Percentiles rank a stretch among this genome's conserved stretches.
Conservation (phyloP, 2,888 invertebrate species). For the Serrognathus titanus region DNA sequence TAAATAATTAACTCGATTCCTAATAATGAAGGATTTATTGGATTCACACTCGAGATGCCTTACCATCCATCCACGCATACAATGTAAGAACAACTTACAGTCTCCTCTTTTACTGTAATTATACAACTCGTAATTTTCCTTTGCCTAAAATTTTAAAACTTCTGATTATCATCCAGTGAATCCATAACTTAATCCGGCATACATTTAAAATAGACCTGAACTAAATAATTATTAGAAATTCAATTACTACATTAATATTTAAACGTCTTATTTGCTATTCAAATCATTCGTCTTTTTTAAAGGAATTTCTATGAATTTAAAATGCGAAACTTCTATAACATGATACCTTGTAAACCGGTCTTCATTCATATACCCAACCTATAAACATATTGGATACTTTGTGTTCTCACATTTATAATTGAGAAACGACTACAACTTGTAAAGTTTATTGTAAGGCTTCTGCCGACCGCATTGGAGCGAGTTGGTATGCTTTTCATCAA, state of each 20-base stretch:
- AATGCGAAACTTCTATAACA: neutral
- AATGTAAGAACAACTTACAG: no score
- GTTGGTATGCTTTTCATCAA: conserved; percentile 36
- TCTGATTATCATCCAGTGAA: no score
- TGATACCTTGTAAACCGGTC: conserved; percentile 31
- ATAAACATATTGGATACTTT: conserved; percentile 35
- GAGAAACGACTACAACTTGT: conserved; percentile 44
- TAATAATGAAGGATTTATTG: no score
- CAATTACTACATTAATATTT: neutral
- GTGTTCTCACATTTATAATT: conserved; percentile 46
- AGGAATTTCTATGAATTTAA: neutral
- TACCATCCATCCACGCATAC: no score
- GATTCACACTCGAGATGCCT: no score
- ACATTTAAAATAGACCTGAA: no score
- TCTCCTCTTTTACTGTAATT: no score
- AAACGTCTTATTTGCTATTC: neutral
- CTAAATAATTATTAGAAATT: no score
- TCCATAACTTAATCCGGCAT: no score
- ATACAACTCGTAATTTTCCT: no score
- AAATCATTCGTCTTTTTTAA: neutral
- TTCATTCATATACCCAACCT: conserved; percentile 23
- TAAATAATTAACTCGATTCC: no score
- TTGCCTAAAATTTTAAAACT: no score
- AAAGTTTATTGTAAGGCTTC: conserved; percentile 45
- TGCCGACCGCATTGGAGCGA: conserved; percentile 36